phyloP scores from a whole-genome alignment of 2,888 invertebrate species.

The Caenorhabditis japonica region DNA sequence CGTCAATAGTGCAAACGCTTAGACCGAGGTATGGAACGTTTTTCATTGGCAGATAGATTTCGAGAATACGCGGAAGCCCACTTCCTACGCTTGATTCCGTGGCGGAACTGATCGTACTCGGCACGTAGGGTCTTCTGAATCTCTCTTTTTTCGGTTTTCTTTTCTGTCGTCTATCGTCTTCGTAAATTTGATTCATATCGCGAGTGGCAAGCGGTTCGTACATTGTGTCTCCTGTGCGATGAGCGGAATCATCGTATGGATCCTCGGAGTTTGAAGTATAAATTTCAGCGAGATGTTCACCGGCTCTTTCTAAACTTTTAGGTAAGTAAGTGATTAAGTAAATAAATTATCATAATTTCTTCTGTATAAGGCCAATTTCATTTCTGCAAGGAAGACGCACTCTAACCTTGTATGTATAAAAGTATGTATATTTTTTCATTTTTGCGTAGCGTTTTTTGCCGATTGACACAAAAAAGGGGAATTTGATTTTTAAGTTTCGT shows the following conservation, averaged over 20 bases:
- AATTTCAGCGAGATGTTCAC: constrained; percentile 72
- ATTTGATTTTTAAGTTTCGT: too few species aligned
- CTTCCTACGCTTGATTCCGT: constrained; percentile 68
- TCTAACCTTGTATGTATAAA: too few species aligned
- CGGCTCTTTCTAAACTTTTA: constrained; percentile 63
- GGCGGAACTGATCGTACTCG: constrained; percentile 72
- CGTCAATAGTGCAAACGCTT: constrained; percentile 68
- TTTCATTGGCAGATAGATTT: constrained; percentile 67
- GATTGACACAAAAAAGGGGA: too few species aligned
- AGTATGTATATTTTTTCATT: too few species aligned
- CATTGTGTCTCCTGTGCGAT: constrained; percentile 43
- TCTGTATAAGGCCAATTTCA: too few species aligned
- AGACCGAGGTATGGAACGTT: constrained; percentile 67
- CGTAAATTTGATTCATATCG: constrained; percentile 46
- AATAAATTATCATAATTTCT: too few species aligned
- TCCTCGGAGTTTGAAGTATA: constrained; percentile 71
- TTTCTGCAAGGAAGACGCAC: too few species aligned
- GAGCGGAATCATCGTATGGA: constrained; percentile 66
- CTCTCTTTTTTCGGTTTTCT: constrained; percentile 62
- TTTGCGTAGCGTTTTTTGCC: too few species aligned
- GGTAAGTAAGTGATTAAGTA: background rate
- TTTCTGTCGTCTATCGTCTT: constrained; percentile 37
- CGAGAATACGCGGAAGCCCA: constrained; percentile 70
- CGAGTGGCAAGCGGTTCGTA: constrained; percentile 54
- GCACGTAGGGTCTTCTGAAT: constrained; percentile 69